Evolutionary conservation across 2,797 vertebrate genomes (phyloP).

Genomic region (Chiroxiphia lanceolata): DNA sequence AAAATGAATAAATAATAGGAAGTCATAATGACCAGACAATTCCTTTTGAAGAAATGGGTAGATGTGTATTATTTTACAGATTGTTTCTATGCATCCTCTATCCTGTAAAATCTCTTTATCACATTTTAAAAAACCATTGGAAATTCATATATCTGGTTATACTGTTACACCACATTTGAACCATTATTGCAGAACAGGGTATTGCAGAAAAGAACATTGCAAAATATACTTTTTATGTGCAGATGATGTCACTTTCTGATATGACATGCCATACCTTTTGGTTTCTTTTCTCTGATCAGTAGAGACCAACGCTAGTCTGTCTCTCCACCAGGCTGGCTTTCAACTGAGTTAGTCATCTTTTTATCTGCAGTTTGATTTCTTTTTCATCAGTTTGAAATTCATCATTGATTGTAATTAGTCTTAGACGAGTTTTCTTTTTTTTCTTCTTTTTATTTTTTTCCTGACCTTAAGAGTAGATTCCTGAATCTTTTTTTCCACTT

Average conservation of each 20-base stretch:
- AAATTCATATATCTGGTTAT: neutral
- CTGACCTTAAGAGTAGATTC: neutral
- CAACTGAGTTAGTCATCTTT: neutral
- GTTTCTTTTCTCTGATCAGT: neutral
- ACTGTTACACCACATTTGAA: neutral
- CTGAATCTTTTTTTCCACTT: neutral
- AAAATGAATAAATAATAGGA: neutral
- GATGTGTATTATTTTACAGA: neutral
- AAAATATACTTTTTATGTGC: neutral
- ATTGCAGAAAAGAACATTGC: neutral
- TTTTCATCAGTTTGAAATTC: neutral
- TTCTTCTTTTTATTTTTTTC: neutral
- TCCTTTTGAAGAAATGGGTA: neutral
- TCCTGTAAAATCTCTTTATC: rapidly evolving
- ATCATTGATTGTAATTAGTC: neutral
- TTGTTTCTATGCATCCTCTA: neutral
- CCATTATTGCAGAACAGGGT: neutral
- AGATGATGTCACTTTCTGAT: neutral
- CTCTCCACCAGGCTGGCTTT: neutral
- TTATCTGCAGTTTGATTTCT: neutral
- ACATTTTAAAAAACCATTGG: neutral
- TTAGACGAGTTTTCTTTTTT: neutral
- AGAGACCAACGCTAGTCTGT: neutral
- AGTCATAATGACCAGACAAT: neutral
- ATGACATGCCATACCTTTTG: neutral